Evolutionary conservation across 2,888 invertebrate species (phyloP).

Genomic region (Drosophila lutescens): DNA sequence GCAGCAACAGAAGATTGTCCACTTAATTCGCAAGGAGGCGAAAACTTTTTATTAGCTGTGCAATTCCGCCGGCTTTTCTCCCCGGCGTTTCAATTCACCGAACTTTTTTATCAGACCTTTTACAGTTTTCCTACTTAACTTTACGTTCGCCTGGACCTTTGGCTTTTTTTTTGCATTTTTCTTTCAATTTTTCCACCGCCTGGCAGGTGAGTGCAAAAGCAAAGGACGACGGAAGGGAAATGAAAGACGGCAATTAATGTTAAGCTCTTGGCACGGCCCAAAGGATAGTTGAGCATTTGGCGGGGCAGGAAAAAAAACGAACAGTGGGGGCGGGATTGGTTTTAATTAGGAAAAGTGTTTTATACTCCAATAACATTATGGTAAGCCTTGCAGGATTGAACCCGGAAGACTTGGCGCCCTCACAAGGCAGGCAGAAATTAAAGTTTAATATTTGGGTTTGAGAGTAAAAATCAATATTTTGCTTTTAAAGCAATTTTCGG

Average conservation of each 20-base stretch:
- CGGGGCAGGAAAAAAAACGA: constrained; percentile 8
- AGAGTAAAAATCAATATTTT: constrained; percentile 26
- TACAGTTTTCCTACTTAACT: constrained; percentile 53
- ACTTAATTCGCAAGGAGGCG: constrained; percentile 35
- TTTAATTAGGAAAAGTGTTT: constrained; percentile 69
- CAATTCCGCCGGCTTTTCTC: constrained; percentile 22
- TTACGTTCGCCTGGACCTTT: constrained; percentile 41
- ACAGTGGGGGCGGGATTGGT: constrained; percentile 40
- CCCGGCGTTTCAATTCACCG: constrained; percentile 38
- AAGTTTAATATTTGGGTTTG: neutral
- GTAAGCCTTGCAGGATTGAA: constrained; percentile 43
- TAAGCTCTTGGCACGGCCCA: constrained; percentile 63
- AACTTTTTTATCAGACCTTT: constrained; percentile 58
- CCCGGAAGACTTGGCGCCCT: constrained; percentile 3
- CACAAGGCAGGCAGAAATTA: constrained; percentile 2
- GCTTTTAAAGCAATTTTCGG: constrained; percentile 11
- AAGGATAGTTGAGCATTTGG: constrained; percentile 57
- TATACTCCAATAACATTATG: constrained; percentile 54
- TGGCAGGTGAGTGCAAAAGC: constrained; percentile 42
- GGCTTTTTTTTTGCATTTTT: too few relatives aligned
- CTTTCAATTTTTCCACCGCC: constrained; percentile 8
- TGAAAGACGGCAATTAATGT: constrained; percentile 70
- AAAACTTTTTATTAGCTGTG: constrained; percentile 61
- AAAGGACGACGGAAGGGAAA: constrained; percentile 42
- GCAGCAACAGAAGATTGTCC: constrained; percentile 39